These are phyloP conservation scores for Acanthochromis polyacanthus DNA, from an alignment of 2,113 vertebrate species.

Conservation along the genomic window DNA sequence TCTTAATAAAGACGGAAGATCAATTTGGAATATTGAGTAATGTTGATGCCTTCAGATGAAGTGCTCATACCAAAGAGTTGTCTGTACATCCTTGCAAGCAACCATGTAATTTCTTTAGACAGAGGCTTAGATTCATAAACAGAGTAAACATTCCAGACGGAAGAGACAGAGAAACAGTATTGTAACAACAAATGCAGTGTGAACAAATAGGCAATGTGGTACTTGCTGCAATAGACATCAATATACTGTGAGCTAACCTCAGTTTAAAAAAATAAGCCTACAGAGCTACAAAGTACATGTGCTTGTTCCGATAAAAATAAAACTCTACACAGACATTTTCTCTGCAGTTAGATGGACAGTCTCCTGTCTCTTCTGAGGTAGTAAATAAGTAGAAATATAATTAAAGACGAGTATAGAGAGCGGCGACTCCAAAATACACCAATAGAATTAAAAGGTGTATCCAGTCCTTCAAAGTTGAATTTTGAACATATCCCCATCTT, in stretches of 20 bases:
- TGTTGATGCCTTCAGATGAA: background rate
- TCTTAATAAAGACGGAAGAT: too few relatives aligned
- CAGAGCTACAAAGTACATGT: constrained; percentile 72
- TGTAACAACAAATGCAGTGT: constrained; percentile 17
- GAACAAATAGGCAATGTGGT: constrained; percentile 20
- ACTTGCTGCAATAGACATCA: constrained; percentile 36
- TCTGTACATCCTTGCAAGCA: constrained; percentile 14
- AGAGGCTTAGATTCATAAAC: constrained; percentile 20
- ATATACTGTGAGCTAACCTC: constrained; percentile 57
- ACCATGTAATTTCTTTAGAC: constrained; percentile 18
- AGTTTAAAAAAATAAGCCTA: constrained; percentile 55
- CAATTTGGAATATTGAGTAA: background rate
- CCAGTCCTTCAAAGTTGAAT: constrained; percentile 48
- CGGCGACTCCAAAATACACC: constrained; percentile 44
- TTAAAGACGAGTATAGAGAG: constrained; percentile 71
- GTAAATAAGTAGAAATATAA: constrained; percentile 79
- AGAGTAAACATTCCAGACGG: constrained; percentile 54
- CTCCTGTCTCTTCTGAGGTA: constrained; percentile 79
- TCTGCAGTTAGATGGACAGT: constrained; percentile 75
- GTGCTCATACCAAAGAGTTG: background rate
- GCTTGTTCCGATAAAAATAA: constrained; percentile 74
- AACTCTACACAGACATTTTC: constrained; percentile 70
- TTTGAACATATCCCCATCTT: constrained; percentile 42
- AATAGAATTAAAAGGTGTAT: constrained; percentile 31
- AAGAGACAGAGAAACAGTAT: constrained; percentile 23